Evolutionary conservation across 2,888 invertebrate species (phyloP), one percentile per base, ranked within the genome.

Genomic region (Phortica magna): DNA sequence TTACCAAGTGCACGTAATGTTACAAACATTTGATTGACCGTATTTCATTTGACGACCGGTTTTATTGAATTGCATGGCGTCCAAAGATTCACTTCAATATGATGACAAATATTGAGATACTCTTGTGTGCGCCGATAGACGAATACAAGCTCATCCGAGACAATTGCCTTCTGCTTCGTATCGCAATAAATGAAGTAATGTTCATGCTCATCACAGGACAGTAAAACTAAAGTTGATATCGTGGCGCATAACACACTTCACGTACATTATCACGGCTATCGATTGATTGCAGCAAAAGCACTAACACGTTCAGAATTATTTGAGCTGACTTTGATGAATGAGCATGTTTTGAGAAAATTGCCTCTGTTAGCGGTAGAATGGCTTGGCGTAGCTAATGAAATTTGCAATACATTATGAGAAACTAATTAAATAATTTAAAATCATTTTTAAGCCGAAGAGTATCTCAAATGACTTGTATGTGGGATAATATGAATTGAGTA

Each of bases 21-120:
- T n/a, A n/a, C n/a, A n/a, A 53, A 53, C 53, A 14, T 31, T 31
- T 31, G 31, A 4, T 31, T 31, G 31, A 1, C 7, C 7, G 2
- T 53, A 1, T 2, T 14, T 55, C n/a, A 6, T 55, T 55, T 17
- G 1, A 12, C n/a, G 14, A 55, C 17, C 17, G 55, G 55, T 17
- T 7, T 17, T 7, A 17, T 55, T 55, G 55, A 55, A 55, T 55
- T 6, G 55, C 55, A 55, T 6, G 7, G 55, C 17, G 55, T 55
- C 55, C 55, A 55, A 1, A 55, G n/a, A 55, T 55, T 17, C 17
- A 12, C 17, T 55, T 55, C 14, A 7, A 17, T 12, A 55, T 55
- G 17, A 55, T 55, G 55, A 55, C 55, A 55, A 17, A 55, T 55
- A 55, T 55, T n/a, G n/a, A 55, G 7, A 55, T 55, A 55, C 55